A percentile compares a stretch with the other conserved stretches of the same genome.
Evolutionary conservation across 2,113 vertebrate genomes (phyloP).

Genomic region (Chaenocephalus aceratus): DNA sequence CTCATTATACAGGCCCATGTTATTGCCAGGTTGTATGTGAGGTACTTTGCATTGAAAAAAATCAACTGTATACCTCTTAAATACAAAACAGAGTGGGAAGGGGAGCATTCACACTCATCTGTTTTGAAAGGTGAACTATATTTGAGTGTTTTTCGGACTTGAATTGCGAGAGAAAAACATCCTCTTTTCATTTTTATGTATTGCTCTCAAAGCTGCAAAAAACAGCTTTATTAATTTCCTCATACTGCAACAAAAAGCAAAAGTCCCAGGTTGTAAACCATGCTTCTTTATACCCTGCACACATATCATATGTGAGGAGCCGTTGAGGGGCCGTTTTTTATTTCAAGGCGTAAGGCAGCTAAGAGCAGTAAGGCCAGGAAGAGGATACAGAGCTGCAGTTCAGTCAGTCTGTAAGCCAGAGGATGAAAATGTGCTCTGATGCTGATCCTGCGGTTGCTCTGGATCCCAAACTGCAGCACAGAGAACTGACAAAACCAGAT

Average conservation of each 20-base stretch:
- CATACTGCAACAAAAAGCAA: slow-evolving; percentile 32
- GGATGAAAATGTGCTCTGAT: slow-evolving; percentile 75
- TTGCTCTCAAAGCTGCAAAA: slow-evolving; percentile 33
- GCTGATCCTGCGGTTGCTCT: slow-evolving; percentile 66
- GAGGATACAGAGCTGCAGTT: slow-evolving; percentile 60
- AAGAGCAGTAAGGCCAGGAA: slow-evolving; percentile 44
- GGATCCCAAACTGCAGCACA: slow-evolving; percentile 62
- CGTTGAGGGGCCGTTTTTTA: slow-evolving; percentile 25
- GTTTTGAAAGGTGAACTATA: slow-evolving; percentile 40
- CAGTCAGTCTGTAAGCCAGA: slow-evolving; percentile 65
- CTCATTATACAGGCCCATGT: slow-evolving; percentile 75
- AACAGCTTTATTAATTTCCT: slow-evolving; percentile 51
- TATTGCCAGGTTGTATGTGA: slow-evolving; percentile 73
- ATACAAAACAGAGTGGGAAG: slow-evolving; percentile 34
- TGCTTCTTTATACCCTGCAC: slow-evolving; percentile 46
- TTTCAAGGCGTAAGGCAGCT: slow-evolving; percentile 50
- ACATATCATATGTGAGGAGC: slow-evolving; percentile 55
- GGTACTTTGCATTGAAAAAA: slow-evolving; percentile 67
- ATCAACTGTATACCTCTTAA: slow-evolving; percentile 45
- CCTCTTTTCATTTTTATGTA: slow-evolving; percentile 40
- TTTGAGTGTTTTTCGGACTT: slow-evolving; percentile 14
- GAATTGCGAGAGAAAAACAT: background rate
- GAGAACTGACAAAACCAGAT: slow-evolving; percentile 63
- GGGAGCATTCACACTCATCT: slow-evolving; percentile 30
- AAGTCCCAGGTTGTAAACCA: slow-evolving; percentile 33